Evolutionary conservation across 2,888 invertebrate genomes (phyloP).

Genomic region (Schrankia costaestrigalis): DNA sequence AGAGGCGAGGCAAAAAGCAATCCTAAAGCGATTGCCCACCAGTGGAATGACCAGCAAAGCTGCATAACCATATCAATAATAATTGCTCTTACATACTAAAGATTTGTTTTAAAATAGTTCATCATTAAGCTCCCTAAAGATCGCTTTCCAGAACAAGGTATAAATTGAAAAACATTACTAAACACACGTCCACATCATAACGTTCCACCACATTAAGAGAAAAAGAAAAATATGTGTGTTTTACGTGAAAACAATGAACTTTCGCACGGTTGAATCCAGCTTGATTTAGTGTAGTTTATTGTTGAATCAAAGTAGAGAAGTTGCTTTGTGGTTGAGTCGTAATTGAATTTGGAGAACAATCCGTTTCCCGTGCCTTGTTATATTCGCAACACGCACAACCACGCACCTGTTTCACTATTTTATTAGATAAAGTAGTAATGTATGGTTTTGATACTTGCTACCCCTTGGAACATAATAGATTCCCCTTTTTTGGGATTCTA

Average conservation of each 20-base stretch:
- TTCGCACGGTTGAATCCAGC: constrained; percentile 59
- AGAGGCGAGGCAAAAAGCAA: too few relatives aligned
- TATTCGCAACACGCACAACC: constrained; percentile 63
- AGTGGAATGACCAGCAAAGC: too few relatives aligned
- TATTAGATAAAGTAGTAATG: constrained; percentile 40
- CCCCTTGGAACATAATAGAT: constrained; percentile 21
- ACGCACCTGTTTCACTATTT: constrained; percentile 60
- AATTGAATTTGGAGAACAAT: constrained; percentile 78
- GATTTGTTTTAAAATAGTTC: too few relatives aligned
- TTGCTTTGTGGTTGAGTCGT: constrained; percentile 55
- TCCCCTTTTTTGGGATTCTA: constrained; percentile 7
- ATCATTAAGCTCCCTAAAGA: too few relatives aligned
- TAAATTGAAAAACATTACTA: constrained; percentile 5
- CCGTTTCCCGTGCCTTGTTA: constrained; percentile 54
- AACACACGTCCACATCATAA: constrained; percentile 16
- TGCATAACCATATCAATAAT: too few relatives aligned
- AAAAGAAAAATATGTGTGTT: constrained; percentile 25
- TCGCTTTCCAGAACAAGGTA: too few relatives aligned
- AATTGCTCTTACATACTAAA: too few relatives aligned
- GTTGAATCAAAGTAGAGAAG: constrained; percentile 65
- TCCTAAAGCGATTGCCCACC: too few relatives aligned
- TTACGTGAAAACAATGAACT: constrained; percentile 73
- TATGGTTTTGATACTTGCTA: constrained; percentile 7
- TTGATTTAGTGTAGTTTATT: constrained; percentile 68
- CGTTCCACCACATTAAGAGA: constrained; percentile 20